A percentile compares a stretch with the other conserved stretches of the same genome.
Evolutionary conservation across 1,140 invertebrate genomes (phyloP).

Genomic region (silkworm (Bombyx mori)): ASM3026992v2 NC_085121.1:3228001-3228500

Average conservation of each 20-base stretch:
- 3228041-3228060: too few relatives aligned
- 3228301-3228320: too few relatives aligned
- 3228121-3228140: too few relatives aligned
- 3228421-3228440: conserved; percentile 92
- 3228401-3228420: conserved; percentile 92
- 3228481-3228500: conserved; percentile 83
- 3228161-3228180: too few relatives aligned
- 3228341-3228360: conserved; percentile 93
- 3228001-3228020: too few relatives aligned
- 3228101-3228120: too few relatives aligned
- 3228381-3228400: conserved; percentile 90
- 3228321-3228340: conserved; percentile 72
- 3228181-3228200: too few relatives aligned
- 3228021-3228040: too few relatives aligned
- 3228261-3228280: neutral
- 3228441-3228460: conserved; percentile 85
- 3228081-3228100: too few relatives aligned
- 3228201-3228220: neutral
- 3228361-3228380: conserved; percentile 96
- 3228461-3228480: neutral
- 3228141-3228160: too few relatives aligned
- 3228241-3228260: neutral
- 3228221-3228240: neutral
- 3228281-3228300: too few relatives aligned
- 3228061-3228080: too few relatives aligned